Base-by-base conservation (phyloP, 2,888 invertebrate species). In the Auanema freiburgensis region DNA sequence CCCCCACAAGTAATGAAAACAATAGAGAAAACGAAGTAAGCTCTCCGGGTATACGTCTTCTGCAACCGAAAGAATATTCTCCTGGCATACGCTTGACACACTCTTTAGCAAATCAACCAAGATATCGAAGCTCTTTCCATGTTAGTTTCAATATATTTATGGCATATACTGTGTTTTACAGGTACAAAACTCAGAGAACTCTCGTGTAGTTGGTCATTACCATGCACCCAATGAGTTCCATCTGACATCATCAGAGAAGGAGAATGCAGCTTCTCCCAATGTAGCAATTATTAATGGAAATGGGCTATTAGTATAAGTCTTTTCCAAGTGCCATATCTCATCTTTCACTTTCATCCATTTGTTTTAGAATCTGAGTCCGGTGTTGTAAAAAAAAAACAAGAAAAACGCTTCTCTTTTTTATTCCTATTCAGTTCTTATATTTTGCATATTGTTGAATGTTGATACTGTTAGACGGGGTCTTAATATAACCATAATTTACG, bases 221-320 rank as follows among this genome's bases (percentile, higher is more conserved):
- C 72, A 72, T 40, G 59, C 72, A 18, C 64, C 69, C 4, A 72
- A 72, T 23, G 72, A 72, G 54, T 69, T 72, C 42, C 68, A 69
- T 0, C 43, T 72, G 11, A 66, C 70, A 8, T 63, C 60, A 44
- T 63, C 59, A 21, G 62, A 62, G 40, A 57, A 23, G 16, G 24
- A 23, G 52, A n/a, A 23, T 23, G 3, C 21, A 52, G 51, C 57
- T 16, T 10, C 40, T 21, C 16, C 46, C 4, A 18, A 46, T 46
- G 21, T 18, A 46, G 52, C 56, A 14, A 53, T 57, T 23, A 57
- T 62, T n/a, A 57, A 62, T 11, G 56, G 62, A 21, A 25, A 50
- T 16, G 46, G 57, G 25, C 50, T 62, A 23, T 41, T 62, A 21
- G 62, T 57, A 10, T 61, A 42, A 55, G 12, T 10, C 2, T n/a